Evolutionary conservation across 2,113 vertebrate species (phyloP).

Genomic region (Seriola rivoliana): DNA sequence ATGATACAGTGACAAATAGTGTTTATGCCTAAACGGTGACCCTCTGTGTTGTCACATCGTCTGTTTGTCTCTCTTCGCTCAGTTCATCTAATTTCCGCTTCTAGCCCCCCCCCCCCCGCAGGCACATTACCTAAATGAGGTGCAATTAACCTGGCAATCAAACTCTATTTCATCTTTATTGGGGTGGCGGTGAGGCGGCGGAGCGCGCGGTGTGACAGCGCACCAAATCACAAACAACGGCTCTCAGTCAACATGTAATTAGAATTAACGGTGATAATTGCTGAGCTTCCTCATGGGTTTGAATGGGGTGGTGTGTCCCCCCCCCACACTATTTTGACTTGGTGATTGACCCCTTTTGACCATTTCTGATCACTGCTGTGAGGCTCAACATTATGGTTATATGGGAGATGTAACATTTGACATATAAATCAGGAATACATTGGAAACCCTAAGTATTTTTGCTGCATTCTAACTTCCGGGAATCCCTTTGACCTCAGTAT

Average conservation of each 20-base stretch:
- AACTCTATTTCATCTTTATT: conserved; percentile 71
- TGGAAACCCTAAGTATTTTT: neutral
- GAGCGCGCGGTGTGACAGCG: conserved; percentile 40
- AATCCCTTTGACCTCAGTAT: conserved; percentile 35
- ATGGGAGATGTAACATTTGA: no score
- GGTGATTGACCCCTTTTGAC: conserved; percentile 16
- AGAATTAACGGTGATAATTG: conserved; percentile 59
- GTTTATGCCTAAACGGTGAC: neutral
- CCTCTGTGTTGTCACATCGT: conserved; percentile 2
- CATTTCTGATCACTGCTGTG: conserved; percentile 12
- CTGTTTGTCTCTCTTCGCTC: conserved; percentile 10
- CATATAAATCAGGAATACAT: neutral
- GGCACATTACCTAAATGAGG: conserved; percentile 73
- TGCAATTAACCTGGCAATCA: conserved; percentile 76
- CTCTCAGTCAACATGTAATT: conserved; percentile 67
- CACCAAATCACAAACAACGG: conserved; percentile 68
- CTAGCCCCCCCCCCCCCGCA: conserved; percentile 26
- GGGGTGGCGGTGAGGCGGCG: conserved; percentile 46
- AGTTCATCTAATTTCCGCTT: conserved; percentile 49
- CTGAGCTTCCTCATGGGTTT: conserved; percentile 34
- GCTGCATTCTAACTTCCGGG: neutral
- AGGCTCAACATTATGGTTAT: neutral
- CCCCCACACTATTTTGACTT: neutral
- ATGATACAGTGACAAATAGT: neutral
- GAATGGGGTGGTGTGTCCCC: neutral